These are phyloP conservation scores for Atherinosoma microstoma DNA, from an alignment of 2,797 vertebrate species.

Conservation along the genomic window DNA sequence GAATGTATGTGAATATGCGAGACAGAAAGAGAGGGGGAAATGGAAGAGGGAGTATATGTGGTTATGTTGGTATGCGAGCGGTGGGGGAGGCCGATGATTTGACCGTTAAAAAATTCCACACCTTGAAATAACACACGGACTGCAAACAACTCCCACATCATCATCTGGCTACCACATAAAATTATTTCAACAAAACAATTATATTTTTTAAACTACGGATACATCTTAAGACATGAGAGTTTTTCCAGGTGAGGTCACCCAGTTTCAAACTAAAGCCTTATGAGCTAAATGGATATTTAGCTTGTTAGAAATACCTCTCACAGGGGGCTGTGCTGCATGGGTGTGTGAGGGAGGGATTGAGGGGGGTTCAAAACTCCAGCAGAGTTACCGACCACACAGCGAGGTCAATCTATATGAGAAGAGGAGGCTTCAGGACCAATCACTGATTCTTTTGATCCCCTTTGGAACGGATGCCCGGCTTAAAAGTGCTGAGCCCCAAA, in stretches of 20 bases:
- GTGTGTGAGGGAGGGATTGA: not conserved
- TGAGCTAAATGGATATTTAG: conserved; percentile 28
- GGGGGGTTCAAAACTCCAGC: conserved; percentile 28
- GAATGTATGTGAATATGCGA: conserved; percentile 54
- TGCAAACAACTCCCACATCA: conserved; percentile 53
- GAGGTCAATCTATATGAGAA: conserved; percentile 39
- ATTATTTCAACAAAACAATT: not conserved
- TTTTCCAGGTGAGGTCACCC: conserved; percentile 25
- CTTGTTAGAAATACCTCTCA: conserved; percentile 48
- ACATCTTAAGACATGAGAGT: conserved; percentile 22
- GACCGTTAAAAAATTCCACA: conserved; percentile 80
- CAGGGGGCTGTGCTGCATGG: not conserved
- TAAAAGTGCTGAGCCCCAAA: conserved; percentile 56
- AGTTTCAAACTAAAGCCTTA: conserved; percentile 27
- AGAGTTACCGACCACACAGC: conserved; percentile 56
- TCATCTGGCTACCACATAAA: conserved; percentile 10
- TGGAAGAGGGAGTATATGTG: conserved; percentile 64
- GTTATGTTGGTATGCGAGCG: conserved; percentile 68
- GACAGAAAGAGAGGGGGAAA: conserved; percentile 45
- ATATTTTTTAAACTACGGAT: conserved; percentile 8
- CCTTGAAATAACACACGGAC: conserved; percentile 76
- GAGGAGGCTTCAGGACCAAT: conserved; percentile 63
- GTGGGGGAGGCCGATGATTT: conserved; percentile 60
- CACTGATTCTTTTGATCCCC: conserved; percentile 55
- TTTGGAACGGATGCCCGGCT: conserved; percentile 51